Percentiles rank a stretch among this genome's conserved stretches.
Conservation (phyloP, 1,140 invertebrate genomes). For the Euglossa dilemma region DNA sequence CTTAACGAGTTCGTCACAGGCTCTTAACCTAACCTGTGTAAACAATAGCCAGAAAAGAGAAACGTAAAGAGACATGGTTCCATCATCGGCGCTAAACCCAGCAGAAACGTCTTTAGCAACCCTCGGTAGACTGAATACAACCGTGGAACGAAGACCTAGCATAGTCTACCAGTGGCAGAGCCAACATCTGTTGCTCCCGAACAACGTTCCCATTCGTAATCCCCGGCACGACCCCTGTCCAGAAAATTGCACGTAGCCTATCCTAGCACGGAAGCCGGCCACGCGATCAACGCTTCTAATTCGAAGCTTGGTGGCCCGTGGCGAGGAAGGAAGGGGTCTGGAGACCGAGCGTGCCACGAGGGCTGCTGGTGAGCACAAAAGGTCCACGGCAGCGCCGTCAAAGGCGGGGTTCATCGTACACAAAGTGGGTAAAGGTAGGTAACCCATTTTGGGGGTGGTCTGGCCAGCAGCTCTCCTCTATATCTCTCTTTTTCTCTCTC, state of each 20-base stretch:
- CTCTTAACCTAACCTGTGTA: too few relatives aligned
- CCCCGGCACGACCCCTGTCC: too few relatives aligned
- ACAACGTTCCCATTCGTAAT: conserved; percentile 1
- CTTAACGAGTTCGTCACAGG: too few relatives aligned
- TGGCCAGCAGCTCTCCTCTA: too few relatives aligned
- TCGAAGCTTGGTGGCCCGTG: conserved; percentile 3
- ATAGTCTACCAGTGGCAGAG: too few relatives aligned
- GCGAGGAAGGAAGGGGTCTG: background rate
- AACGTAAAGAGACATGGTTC: too few relatives aligned
- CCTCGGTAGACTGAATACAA: background rate
- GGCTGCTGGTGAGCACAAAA: background rate
- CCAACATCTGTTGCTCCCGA: conserved; percentile 44
- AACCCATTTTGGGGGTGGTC: conserved; percentile 74
- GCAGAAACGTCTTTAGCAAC: too few relatives aligned
- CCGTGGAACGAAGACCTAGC: too few relatives aligned
- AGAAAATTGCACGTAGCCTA: too few relatives aligned
- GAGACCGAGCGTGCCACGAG: background rate
- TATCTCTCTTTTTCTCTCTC: background rate
- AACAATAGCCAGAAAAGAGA: too few relatives aligned
- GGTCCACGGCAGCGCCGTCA: conserved; percentile 25
- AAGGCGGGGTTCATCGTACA: conserved; percentile 59
- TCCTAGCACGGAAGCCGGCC: background rate
- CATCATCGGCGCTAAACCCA: too few relatives aligned
- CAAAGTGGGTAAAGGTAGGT: conserved; percentile 65
- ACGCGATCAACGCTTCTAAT: conserved; percentile 21